Base-by-base conservation (phyloP, 53 echinoderm and acorn worm genomes). In the Temnopleurus reevesii region DNA sequence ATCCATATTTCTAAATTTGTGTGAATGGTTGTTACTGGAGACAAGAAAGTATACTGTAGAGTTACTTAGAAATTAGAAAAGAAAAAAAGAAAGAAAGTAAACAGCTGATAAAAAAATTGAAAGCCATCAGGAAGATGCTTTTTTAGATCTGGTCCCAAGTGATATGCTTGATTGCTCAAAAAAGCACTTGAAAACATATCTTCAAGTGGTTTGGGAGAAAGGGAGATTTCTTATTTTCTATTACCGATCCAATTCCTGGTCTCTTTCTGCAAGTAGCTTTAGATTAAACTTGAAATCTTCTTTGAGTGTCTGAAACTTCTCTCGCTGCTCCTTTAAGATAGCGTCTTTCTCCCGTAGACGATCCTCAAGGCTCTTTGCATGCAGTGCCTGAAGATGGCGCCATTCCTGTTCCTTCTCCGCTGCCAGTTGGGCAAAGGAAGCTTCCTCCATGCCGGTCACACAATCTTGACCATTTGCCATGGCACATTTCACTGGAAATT, bases 201-300 rank as follows among this genome's bases (percentile, higher is more conserved):
- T n/a, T n/a, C n/a, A n/a, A n/a, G n/a, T n/a, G n/a, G n/a, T n/a
- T n/a, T n/a, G 49, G 15, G 15, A 49, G 1, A 49, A 49, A 49
- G 49, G 15, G 15, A 49, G 49, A 49, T 49, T 12, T 49, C 15
- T 49, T 12, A 49, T 2, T 65, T n/a, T n/a, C n/a, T 17, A 45
- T 77, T 79, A 96, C 79, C 91, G 89, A 79, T 94, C 94, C 27
- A 97, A 86, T 60, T 97, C 98, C 77, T 92, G 89, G 63, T 97
- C 98, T 45, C 98, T 91, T 77, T 97, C 94, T n/a, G 90, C 61
- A 13, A 97, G 92, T 9, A 97, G 93, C 82, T 91, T 91, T 28
- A 95, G 86, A 81, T 97, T 97, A 85, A 94, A 95, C 87, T 97
- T 97, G 84, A 97, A 97, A 55, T 97, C 98, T 9, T 95, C 98